Base-by-base conservation (phyloP, 2,888 invertebrate species). In the Sinhomidia bicolor region DNA sequence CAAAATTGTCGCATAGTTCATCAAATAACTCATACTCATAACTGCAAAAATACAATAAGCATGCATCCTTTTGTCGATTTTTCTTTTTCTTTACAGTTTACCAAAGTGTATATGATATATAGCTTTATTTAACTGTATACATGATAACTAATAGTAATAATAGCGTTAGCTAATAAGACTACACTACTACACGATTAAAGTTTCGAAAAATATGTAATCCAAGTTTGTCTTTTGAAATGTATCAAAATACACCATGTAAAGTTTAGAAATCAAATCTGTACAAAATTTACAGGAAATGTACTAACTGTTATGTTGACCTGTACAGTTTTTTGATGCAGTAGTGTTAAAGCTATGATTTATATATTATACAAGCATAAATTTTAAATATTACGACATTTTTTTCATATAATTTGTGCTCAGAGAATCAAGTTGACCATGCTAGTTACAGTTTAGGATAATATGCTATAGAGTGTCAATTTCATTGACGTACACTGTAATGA, bases 1-100 rank as follows among this genome's bases (percentile, higher is more conserved):
- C 9, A 26, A 65, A 78, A 85, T 78, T 78, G 78, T 76, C 83
- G 17, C 57, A 74, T 36, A 44, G 71, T 74, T 44, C n/a, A 74
- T 47, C 29, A n/a, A 51, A 74, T 51, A n/a, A n/a, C n/a, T n/a
- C n/a, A 26, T 17, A 6, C 2, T 65, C 36, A 54, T 65, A 65
- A 68, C 65, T 81, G 81, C 62, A 65, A 51, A 65, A 68, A 62
- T 20, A 26, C 29, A 44, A 62, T 14, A 62, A 20, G 26, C 76
- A 76, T 47, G 10, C 47, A 26, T 76, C 29, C 47, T n/a, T n/a
- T 76, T 54, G 47, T 76, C 54, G 12, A 23, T 26, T 51, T 26
- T 51, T 36, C 14, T 20, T 60, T 29, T 10, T 62, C 26, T 62
- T 62, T 62, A 62, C 62, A 62, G 62, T 62, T 62, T 26, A 9